Conservation (phyloP, 2,113 vertebrate species). For the Neolamprologus cancellatus region DNA sequence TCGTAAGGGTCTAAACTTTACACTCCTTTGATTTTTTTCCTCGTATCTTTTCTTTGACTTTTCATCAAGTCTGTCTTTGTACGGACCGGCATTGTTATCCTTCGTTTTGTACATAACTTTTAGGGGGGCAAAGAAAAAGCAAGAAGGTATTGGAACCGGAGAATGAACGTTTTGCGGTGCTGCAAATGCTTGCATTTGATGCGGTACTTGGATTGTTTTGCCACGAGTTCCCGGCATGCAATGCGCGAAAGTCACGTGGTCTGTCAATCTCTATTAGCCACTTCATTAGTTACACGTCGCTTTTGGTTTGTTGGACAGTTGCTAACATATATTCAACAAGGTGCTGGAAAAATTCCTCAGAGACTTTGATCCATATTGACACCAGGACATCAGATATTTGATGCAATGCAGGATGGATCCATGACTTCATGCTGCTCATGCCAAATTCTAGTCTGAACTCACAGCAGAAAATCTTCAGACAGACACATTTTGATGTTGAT, state of each 20-base stretch:
- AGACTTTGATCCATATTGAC: accelerated
- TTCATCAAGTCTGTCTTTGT: accelerated
- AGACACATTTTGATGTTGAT: background rate
- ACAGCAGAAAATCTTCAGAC: background rate
- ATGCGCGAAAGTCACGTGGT: too few species aligned
- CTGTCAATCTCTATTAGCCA: background rate
- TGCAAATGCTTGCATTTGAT: too few species aligned
- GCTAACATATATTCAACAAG: accelerated
- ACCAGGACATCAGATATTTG: background rate
- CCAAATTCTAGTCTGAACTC: background rate
- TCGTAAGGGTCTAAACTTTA: accelerated
- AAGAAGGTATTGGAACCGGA: too few species aligned
- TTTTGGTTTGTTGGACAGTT: background rate
- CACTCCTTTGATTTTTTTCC: too few species aligned
- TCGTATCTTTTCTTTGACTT: too few species aligned
- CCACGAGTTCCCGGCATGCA: too few species aligned
- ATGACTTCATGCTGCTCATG: background rate
- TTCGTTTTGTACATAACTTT: too few species aligned
- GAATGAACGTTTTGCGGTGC: too few species aligned
- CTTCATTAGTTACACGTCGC: background rate
- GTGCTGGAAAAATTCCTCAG: accelerated
- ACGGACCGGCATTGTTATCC: accelerated
- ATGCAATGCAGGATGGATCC: background rate
- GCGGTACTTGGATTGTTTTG: too few species aligned
- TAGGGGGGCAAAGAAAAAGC: accelerated